Evolutionary conservation across 2,113 vertebrate species (phyloP), one percentile per base, ranked within the genome.

Genomic region (Ceyx melanurus): DNA sequence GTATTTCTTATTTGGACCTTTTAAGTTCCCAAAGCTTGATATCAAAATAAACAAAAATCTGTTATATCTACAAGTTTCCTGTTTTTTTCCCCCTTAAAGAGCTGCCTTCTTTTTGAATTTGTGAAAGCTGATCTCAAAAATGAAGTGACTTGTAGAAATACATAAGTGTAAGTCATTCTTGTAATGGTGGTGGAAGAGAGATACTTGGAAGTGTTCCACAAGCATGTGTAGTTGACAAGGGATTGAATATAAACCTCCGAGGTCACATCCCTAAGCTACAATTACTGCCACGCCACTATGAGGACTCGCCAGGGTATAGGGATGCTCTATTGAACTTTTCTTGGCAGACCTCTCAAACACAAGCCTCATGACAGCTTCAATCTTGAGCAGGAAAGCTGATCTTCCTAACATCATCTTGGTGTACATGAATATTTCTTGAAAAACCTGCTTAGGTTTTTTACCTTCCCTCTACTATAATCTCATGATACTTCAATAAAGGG

Each of bases 391-490:
- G 51, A 85, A 89, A 89, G 45, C 26, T 16, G 40, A 26, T 61
- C 25, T 79, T 45, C 68, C 20, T 61, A 54, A 33, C 60, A 53
- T 15, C 67, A 13, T 76, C 42, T 60, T 45, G 45, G 45, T 50
- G 37, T 9, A 15, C 10, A 77, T 0, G 0, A 31, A 0, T 16
- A 74, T 62, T 86, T 56, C 72, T 29, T 43, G 31, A 42, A 92
- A 77, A 9, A 15, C 15, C 51, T 76, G 31, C 37, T 66, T 58
- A 54, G 15, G 19, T 58, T 57, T 74, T 77, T 22, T 28, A 51
- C 48, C 16, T 28, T 74, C 51, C 33, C 88, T 46, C 79, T 66
- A 14, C 43, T 28, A 18, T 4, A 70, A n/a, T 71, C 35, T 42
- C 19, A 21, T 10, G 57, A 90, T 5, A 78, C 6, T 15, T 50